Conservation (phyloP, 2,797 vertebrate species). For the Channa striata region DNA sequence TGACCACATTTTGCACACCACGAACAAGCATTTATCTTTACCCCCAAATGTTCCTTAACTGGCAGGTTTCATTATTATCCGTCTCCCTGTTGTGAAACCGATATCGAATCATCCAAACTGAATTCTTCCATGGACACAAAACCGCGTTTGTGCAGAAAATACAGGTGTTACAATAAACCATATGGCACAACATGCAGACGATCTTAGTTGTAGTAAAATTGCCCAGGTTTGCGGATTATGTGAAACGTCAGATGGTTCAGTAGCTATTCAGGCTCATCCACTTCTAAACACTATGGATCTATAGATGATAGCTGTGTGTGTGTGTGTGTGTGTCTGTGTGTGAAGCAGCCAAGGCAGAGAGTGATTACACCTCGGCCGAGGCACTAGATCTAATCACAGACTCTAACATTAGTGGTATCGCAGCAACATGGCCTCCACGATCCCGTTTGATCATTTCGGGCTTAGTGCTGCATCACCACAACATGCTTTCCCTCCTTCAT, state of each 20-base stretch:
- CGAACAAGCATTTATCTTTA: constrained; percentile 42
- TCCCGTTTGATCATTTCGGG: constrained; percentile 19
- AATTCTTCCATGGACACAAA: constrained; percentile 9
- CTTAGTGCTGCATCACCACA: constrained; percentile 3
- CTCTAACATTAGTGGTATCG: neutral
- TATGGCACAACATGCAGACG: constrained; percentile 3
- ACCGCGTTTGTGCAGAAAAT: neutral
- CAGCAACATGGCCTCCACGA: constrained; percentile 11
- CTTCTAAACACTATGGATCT: constrained; percentile 28
- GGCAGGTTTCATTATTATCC: constrained; percentile 44
- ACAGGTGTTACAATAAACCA: neutral
- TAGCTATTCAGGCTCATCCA: constrained; percentile 20
- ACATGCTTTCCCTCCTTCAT: neutral
- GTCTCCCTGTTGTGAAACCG: constrained; percentile 32
- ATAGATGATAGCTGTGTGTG: constrained; percentile 22
- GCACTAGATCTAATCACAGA: constrained; percentile 30
- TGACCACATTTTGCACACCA: constrained; percentile 40
- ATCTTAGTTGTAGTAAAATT: constrained; percentile 13
- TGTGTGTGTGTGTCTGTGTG: constrained; percentile 27
- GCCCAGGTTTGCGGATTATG: neutral
- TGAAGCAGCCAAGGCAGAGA: constrained; percentile 30
- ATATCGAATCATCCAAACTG: constrained; percentile 24
- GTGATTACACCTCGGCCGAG: constrained; percentile 17
- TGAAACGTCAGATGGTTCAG: neutral
- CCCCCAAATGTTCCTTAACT: constrained; percentile 44